Conservation (phyloP, 1,140 invertebrate genomes). For the Lepidurus packardi region DNA sequence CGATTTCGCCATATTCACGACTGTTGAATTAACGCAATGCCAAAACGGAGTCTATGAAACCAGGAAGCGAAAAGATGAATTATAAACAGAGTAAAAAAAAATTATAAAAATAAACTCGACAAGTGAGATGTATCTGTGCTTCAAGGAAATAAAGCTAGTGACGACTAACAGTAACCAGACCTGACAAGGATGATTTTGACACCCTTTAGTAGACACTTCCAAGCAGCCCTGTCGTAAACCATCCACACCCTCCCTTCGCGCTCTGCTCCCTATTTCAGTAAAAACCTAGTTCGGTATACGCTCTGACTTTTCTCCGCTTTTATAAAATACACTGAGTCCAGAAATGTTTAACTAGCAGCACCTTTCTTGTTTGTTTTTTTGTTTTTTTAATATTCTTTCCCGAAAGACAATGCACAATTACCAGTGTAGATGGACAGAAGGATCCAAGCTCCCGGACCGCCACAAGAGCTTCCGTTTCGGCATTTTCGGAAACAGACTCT, state of each 20-base stretch:
- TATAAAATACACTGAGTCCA: too few relatives aligned
- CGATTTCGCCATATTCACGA: conserved; percentile 20
- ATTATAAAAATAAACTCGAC: neutral
- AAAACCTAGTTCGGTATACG: too few relatives aligned
- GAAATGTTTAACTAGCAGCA: too few relatives aligned
- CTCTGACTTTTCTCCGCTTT: too few relatives aligned
- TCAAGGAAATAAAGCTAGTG: neutral
- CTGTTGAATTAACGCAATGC: conserved; percentile 25
- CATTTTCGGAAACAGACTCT: neutral
- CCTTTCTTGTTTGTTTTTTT: too few relatives aligned
- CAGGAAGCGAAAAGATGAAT: neutral
- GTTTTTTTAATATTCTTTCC: too few relatives aligned
- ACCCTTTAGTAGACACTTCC: conserved; percentile 14
- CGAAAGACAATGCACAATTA: neutral
- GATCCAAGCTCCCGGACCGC: neutral
- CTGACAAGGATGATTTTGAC: conserved; percentile 19
- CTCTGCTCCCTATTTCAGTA: neutral
- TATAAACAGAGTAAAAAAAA: neutral
- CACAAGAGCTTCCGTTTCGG: neutral
- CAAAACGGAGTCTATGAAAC: conserved; percentile 8
- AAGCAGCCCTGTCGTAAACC: conserved; percentile 13
- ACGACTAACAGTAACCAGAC: conserved; percentile 5
- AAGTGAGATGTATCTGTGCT: neutral
- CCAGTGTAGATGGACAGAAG: neutral
- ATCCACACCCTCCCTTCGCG: neutral